Evolutionary conservation across 2,888 invertebrate genomes (phyloP), one percentile per base, ranked within the genome.

Genomic region (Dioctria linearis): DNA sequence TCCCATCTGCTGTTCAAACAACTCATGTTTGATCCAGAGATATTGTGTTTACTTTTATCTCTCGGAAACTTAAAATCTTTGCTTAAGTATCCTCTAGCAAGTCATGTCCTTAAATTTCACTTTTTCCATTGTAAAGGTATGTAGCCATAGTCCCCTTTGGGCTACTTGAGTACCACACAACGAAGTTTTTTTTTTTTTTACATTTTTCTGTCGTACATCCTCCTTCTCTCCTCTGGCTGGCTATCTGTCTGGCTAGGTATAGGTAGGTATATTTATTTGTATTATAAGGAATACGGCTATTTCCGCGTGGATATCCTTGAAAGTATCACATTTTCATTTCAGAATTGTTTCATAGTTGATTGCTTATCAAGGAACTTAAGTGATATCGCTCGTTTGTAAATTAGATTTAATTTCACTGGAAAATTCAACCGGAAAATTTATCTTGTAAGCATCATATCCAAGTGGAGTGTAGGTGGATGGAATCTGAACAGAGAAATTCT

Each of bases 1-100:
- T 69, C 51, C 39, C 39, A 69, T 69, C 69, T 51, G 69, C 51
- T 51, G 51, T 51, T 25, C 69, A 69, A 69, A 69, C 69, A 69
- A 51, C 51, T 69, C 5, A 69, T 37, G 69, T 69, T 69, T 69
- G 69, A 51, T 69, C 54, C 69, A 69, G 51, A 51, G 49, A 69
- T 69, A 69, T 69, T 69, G 69, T 69, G 69, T 51, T 69, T 69
- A 51, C 69, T 69, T 69, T 69, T 51, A 69, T 69, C 49, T 69
- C 69, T 69, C 69, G 69, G 54, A 51, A 49, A 51, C 39, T 69
- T 54, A 69, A 69, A 69, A 69, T 69, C 54, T 54, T 54, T 54
- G 54, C 54, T 54, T 54, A 54, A 54, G n/a, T 6, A n/a, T n/a
- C 51, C 11, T 8, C 51, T 69, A 39, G 11, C 39, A 69, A 46